A percentile compares a stretch with the other conserved stretches of the same genome.
Evolutionary conservation across 2,113 vertebrate genomes (phyloP).

Genomic region (Anhinga anhinga): DNA sequence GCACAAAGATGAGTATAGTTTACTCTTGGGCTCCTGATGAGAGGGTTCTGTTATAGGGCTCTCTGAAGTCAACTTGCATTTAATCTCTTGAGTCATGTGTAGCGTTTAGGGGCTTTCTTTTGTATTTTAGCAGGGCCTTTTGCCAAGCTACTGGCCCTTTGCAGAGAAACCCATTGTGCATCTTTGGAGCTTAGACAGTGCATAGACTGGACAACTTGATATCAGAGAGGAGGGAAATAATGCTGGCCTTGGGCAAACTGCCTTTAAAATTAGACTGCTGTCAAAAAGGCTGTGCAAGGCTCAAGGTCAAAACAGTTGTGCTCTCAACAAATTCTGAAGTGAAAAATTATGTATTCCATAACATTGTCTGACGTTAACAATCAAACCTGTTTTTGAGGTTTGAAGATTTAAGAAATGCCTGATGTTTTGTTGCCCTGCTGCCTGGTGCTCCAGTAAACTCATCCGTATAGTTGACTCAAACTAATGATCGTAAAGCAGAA

Average conservation of each 20-base stretch:
- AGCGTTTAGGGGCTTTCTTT: background rate
- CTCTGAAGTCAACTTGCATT: background rate
- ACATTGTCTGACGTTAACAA: background rate
- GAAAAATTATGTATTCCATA: background rate
- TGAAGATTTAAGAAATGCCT: background rate
- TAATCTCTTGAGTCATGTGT: background rate
- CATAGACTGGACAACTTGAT: background rate
- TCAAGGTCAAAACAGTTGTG: background rate
- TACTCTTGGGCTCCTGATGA: background rate
- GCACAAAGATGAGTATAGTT: background rate
- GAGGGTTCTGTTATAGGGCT: background rate
- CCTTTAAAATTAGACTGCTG: background rate
- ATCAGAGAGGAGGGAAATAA: background rate
- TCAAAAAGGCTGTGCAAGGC: background rate
- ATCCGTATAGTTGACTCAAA: background rate
- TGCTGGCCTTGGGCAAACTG: background rate
- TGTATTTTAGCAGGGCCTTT: background rate
- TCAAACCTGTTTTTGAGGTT: background rate
- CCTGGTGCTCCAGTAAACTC: background rate
- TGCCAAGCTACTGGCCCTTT: background rate
- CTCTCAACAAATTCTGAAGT: background rate
- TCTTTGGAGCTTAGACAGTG: background rate
- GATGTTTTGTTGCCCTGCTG: background rate
- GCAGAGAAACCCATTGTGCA: background rate
- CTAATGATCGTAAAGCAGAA: background rate